Evolutionary conservation across 2,888 invertebrate genomes (phyloP).

Genomic region (Iphiclides podalirius): DNA sequence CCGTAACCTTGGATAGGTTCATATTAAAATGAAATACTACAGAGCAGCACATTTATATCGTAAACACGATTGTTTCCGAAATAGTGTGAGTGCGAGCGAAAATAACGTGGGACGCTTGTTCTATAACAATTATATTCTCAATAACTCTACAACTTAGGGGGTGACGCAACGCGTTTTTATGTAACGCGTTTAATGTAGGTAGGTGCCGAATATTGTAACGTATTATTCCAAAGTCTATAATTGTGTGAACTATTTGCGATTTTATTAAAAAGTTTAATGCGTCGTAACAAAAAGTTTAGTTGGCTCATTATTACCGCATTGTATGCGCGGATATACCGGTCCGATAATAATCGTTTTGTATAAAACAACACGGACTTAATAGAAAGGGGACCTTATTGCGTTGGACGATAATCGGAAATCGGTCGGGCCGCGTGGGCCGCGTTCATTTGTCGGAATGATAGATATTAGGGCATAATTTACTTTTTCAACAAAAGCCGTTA

Average conservation of each 20-base stretch:
- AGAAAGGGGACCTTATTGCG: conserved; percentile 1
- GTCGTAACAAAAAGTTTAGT: conserved; percentile 21
- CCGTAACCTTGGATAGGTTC: conserved; percentile 9
- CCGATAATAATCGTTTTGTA: conserved; percentile 1
- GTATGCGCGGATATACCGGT: conserved; percentile 17
- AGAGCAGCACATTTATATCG: background rate
- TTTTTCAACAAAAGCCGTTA: conserved; percentile 21
- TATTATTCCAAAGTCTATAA: background rate
- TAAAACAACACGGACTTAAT: background rate
- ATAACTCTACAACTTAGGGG: no score
- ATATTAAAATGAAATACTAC: conserved; percentile 9
- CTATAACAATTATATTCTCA: no score
- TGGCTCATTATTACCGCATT: conserved; percentile 16
- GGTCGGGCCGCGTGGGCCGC: background rate
- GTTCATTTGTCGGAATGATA: conserved; percentile 17
- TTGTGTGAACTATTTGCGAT: background rate
- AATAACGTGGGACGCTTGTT: background rate
- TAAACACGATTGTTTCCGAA: conserved; percentile 4
- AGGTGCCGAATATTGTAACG: no score
- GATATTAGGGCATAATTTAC: conserved; percentile 23
- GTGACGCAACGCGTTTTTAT: no score
- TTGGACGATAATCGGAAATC: background rate
- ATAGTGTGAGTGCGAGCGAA: conserved; percentile 23
- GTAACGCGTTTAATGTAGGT: no score
- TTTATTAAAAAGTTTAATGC: conserved; percentile 10